Conservation (phyloP, 1,140 invertebrate genomes). For the Augochlora pura region DNA sequence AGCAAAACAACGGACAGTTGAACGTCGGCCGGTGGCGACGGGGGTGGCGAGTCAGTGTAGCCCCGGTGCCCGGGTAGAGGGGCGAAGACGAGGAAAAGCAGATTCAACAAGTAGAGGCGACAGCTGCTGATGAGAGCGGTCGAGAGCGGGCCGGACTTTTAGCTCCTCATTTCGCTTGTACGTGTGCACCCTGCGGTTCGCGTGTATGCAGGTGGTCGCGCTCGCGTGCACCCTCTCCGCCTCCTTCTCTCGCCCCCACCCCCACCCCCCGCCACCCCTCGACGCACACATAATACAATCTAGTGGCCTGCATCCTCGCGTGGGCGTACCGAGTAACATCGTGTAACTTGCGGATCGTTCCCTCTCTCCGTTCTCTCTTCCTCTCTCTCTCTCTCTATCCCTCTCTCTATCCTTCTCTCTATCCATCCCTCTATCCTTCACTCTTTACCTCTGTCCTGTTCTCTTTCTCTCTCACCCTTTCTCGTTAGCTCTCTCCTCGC, state of each 20-base stretch:
- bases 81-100: slow-evolving; percentile 41
- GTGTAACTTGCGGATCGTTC: not conserved
- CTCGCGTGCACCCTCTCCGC: not conserved
- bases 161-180: slow-evolving; percentile 41
- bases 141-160: slow-evolving; percentile 48
- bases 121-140: slow-evolving; percentile 56
- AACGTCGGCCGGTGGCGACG: slow-evolving; percentile 18
- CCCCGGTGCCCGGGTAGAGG: not conserved
- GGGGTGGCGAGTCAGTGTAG: slow-evolving; percentile 33
- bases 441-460: no score
- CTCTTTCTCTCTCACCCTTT: no score
- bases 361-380: not conserved
- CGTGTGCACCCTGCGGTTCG: not conserved
- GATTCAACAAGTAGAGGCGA: slow-evolving; percentile 65
- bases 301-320: slow-evolving; percentile 10
- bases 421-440: no score
- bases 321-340: slow-evolving; percentile 1
- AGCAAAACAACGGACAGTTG: slow-evolving; percentile 53
- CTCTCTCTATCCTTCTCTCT: no score
- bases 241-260: not conserved
- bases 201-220: not conserved
- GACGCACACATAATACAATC: slow-evolving; percentile 17
- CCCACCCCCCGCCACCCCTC: no score
- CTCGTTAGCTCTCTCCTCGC: no score
- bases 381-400: no score